Conservation (phyloP, 2,888 invertebrate genomes). For the Mythimna ferrago region DNA sequence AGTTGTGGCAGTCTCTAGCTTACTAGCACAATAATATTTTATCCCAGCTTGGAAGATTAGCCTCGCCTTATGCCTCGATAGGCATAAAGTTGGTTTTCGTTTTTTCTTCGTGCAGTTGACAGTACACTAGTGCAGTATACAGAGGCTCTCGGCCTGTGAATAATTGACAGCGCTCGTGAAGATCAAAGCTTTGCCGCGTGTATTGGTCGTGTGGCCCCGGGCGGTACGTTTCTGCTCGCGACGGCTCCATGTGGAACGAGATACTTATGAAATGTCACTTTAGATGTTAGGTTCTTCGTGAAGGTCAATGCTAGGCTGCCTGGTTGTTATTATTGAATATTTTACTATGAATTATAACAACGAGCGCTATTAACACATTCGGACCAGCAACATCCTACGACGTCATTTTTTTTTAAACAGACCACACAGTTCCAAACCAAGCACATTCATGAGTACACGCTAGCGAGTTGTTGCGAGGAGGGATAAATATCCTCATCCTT, state of each 20-base stretch:
- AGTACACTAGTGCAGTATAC: slow-evolving; percentile 33
- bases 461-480: no score
- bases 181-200: slow-evolving; percentile 68
- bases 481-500: no score
- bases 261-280: neutral
- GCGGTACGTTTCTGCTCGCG: slow-evolving; percentile 18
- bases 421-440: no score
- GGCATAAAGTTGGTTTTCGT: neutral
- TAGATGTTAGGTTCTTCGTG: neutral
- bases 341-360: no score
- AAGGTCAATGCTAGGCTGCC: neutral
- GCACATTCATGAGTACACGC: no score
- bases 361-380: no score
- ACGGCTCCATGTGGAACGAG: slow-evolving; percentile 14
- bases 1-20: no score
- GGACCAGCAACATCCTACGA: no score
- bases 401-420: no score
- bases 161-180: slow-evolving; percentile 66
- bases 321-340: no score
- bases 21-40: neutral
- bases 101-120: neutral
- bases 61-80: neutral
- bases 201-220: slow-evolving; percentile 49
- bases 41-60: neutral
- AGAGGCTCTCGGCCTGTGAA: slow-evolving; percentile 63